Percentiles rank a stretch among this genome's conserved stretches.
Conservation (phyloP, 2,113 vertebrate species). For the Chaetorhynchus papuensis region DNA sequence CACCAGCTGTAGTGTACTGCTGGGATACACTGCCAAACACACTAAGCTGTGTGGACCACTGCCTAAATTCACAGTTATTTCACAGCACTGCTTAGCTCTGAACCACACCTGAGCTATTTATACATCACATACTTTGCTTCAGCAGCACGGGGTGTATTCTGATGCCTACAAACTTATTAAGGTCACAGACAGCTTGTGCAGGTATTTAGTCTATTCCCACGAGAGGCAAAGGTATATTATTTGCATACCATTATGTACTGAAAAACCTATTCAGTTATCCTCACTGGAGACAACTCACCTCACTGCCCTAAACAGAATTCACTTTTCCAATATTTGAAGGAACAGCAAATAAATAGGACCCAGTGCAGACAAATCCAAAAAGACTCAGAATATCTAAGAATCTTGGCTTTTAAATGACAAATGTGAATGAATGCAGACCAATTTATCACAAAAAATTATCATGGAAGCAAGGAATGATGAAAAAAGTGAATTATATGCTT, state of each 20-base stretch:
- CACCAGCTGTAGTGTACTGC: not conserved
- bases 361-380: not conserved
- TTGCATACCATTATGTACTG: conserved; percentile 56
- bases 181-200: conserved; percentile 38
- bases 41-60: not conserved
- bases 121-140: not conserved
- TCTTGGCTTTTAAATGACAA: not conserved
- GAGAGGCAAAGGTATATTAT: conserved; percentile 32
- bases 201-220: conserved; percentile 29
- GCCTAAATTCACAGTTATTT: not conserved
- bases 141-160: not conserved
- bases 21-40: not conserved
- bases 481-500: not conserved
- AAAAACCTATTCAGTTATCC: conserved; percentile 39
- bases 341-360: conserved; percentile 24
- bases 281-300: conserved; percentile 21
- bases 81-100: not conserved
- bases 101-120: not conserved
- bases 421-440: not conserved
- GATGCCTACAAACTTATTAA: conserved; percentile 33
- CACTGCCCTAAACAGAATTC: conserved; percentile 50
- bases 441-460: not conserved
- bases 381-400: not conserved
- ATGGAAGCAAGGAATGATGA: not conserved
- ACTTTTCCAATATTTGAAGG: conserved; percentile 10